A percentile compares a stretch with the other conserved stretches of the same genome.
These are phyloP conservation scores for Mirza zaza DNA, from an alignment of 2,113 vertebrate genomes.

Conservation along the genomic window DNA sequence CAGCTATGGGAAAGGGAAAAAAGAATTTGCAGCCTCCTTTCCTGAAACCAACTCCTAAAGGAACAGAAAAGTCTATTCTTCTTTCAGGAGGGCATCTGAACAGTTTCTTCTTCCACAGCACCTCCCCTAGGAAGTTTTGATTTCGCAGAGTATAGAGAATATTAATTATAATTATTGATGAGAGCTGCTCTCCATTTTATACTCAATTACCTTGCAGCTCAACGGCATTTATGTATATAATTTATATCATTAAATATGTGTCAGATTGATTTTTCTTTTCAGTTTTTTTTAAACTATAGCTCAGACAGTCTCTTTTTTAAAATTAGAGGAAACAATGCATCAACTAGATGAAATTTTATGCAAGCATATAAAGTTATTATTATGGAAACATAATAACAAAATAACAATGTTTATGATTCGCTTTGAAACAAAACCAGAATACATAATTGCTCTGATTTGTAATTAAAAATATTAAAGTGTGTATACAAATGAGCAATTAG, in stretches of 20 bases:
- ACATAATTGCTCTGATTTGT: neutral
- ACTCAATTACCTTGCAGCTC: constrained; percentile 54
- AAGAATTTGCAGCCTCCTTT: neutral
- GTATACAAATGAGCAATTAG: neutral
- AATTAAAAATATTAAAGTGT: constrained; percentile 12
- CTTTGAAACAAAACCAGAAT: constrained; percentile 14
- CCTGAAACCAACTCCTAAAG: neutral
- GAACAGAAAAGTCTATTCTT: neutral
- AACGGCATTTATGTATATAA: constrained; percentile 48
- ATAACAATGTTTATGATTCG: constrained; percentile 20
- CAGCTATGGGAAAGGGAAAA: neutral
- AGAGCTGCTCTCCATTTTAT: constrained; percentile 38
- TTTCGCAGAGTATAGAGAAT: neutral
- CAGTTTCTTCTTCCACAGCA: neutral
- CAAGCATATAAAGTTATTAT: neutral
- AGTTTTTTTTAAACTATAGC: neutral
- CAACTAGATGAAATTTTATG: neutral
- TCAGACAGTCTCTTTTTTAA: neutral
- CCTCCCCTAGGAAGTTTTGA: neutral
- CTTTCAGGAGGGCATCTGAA: neutral
- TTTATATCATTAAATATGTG: constrained; percentile 58
- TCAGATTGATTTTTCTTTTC: constrained; percentile 25
- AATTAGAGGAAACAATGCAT: constrained; percentile 10
- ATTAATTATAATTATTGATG: constrained; percentile 43
- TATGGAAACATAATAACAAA: constrained; percentile 24